Evolutionary conservation across 2,888 invertebrate species (phyloP).

Genomic region (Blera fallax): DNA sequence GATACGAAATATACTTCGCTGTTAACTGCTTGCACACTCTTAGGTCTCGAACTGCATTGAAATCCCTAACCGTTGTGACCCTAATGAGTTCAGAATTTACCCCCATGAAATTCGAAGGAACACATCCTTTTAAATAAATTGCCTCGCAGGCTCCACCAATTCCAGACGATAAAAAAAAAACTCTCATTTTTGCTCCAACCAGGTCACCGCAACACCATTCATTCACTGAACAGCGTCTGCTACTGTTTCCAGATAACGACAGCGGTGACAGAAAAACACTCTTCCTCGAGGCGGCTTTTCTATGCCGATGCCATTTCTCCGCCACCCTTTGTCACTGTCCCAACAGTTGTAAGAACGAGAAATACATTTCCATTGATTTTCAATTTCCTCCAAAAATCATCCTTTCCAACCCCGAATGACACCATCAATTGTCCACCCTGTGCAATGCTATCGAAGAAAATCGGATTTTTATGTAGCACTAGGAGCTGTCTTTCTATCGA

Average conservation of each 20-base stretch:
- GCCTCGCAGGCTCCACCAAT: background rate
- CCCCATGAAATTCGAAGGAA: background rate
- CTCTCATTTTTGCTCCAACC: background rate
- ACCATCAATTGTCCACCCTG: constrained; percentile 24
- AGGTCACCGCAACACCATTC: background rate
- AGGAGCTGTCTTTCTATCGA: constrained; percentile 34
- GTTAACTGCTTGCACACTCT: background rate
- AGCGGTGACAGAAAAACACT: background rate
- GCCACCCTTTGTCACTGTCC: background rate
- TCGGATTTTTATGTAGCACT: constrained; percentile 45
- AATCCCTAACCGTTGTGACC: background rate
- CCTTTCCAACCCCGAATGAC: background rate
- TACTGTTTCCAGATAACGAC: background rate
- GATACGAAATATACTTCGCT: too few relatives aligned
- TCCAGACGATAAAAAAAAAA: background rate
- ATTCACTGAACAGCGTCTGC: background rate
- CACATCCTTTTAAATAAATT: background rate
- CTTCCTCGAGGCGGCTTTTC: background rate
- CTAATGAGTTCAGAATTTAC: constrained; percentile 4
- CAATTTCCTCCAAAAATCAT: background rate
- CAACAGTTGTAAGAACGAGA: background rate
- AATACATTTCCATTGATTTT: constrained; percentile 11
- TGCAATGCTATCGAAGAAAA: constrained; percentile 41
- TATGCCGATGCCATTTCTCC: background rate
- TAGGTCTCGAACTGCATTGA: background rate